Conservation (phyloP, 1,140 invertebrate species). For the Paramacrobiotus metropolitanus region DNA sequence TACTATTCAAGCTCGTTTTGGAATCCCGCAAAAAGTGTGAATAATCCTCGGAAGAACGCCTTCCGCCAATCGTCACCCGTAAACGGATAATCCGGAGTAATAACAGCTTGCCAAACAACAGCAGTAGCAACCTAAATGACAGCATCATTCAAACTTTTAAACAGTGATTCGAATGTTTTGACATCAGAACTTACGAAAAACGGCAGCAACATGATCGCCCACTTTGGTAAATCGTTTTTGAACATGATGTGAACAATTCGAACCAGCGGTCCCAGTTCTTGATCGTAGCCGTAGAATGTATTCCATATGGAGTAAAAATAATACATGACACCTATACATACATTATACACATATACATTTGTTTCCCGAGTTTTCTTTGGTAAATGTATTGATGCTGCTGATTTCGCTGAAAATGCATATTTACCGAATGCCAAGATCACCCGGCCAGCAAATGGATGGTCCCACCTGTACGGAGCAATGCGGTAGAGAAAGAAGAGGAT, state of each 20-base stretch:
- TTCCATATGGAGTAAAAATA: not conserved
- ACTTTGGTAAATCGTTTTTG: not conserved
- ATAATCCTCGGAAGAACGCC: not conserved
- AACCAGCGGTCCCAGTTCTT: not conserved
- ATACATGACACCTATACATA: not conserved
- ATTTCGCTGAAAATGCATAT: no score
- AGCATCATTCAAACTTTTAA: no score
- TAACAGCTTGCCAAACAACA: not conserved
- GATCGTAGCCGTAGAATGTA: not conserved
- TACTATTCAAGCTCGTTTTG: constrained; percentile 1
- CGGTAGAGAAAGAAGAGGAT: not conserved
- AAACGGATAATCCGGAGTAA: constrained; percentile 2
- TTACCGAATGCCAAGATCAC: constrained; percentile 1
- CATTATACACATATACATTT: not conserved
- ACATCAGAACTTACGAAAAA: not conserved
- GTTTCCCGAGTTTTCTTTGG: no score
- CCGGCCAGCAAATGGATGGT: not conserved
- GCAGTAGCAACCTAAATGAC: not conserved
- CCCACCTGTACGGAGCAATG: not conserved
- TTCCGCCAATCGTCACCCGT: not conserved
- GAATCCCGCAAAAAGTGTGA: not conserved
- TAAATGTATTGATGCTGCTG: no score
- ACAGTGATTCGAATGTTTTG: not conserved
- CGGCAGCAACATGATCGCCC: not conserved
- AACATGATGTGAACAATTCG: not conserved